Conservation (phyloP, 2,888 invertebrate species). For the Catonia carolina region DNA sequence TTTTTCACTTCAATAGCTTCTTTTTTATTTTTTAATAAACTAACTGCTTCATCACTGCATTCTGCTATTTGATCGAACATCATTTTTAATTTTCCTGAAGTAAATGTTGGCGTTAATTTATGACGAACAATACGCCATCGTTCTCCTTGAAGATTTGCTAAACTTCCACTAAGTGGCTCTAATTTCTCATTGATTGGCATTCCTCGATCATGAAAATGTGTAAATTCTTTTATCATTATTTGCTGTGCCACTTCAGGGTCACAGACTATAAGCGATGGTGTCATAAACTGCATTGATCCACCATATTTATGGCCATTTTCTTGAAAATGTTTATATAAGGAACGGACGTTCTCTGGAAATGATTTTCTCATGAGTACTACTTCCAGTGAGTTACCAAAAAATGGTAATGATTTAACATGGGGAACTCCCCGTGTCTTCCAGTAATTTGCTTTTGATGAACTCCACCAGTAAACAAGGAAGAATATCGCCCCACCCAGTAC, state of each 20-base stretch:
- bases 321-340: background rate
- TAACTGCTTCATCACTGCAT: slow-evolving; percentile 35
- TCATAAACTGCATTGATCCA: slow-evolving; percentile 9
- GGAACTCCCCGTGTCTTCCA: background rate
- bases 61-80: slow-evolving; percentile 47
- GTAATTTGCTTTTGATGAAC: background rate
- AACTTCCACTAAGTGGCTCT: slow-evolving; percentile 40
- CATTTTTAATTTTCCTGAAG: too few relatives aligned
- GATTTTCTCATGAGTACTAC: background rate
- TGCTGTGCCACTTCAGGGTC: slow-evolving; percentile 45
- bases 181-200: slow-evolving; percentile 35
- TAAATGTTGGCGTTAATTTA: slow-evolving; percentile 42
- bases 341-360: background rate
- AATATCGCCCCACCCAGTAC: background rate
- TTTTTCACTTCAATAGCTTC: slow-evolving; percentile 30
- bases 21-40: slow-evolving; percentile 5
- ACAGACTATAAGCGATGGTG: slow-evolving; percentile 39
- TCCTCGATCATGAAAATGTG: slow-evolving; percentile 44
- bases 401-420: background rate
- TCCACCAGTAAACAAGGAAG: background rate
- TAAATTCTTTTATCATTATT: slow-evolving; percentile 45
- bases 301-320: background rate
- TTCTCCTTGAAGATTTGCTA: slow-evolving; percentile 44
- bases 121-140: slow-evolving; percentile 41
- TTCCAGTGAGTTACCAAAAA: background rate